Evolutionary conservation across 2,888 invertebrate genomes (phyloP).

Genomic region (Zootermopsis nevadensis): DNA sequence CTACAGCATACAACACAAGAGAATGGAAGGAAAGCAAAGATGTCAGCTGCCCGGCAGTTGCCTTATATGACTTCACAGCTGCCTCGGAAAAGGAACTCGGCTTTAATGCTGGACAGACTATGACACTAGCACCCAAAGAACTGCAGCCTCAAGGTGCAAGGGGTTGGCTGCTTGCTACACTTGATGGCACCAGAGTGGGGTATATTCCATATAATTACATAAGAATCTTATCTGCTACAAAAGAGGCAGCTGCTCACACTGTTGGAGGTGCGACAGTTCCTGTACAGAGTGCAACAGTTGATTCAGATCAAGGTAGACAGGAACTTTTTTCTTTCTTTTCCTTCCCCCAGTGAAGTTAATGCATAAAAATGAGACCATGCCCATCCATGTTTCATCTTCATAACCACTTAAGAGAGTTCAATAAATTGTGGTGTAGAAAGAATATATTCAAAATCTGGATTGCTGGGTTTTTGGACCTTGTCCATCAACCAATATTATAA

Average conservation of each 20-base stretch:
- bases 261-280: not conserved
- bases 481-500: too few species aligned
- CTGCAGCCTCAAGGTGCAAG: conserved; percentile 79
- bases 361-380: not conserved
- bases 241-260: not conserved
- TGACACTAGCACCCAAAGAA: conserved; percentile 85
- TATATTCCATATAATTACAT: conserved; percentile 75
- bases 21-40: conserved; percentile 71
- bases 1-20: conserved; percentile 72
- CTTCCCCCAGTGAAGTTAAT: not conserved
- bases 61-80: conserved; percentile 80
- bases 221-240: conserved; percentile 26
- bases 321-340: not conserved
- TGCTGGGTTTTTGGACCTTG: too few species aligned
- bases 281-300: not conserved
- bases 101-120: conserved; percentile 78
- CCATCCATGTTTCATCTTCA: too few species aligned
- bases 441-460: too few species aligned
- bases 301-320: not conserved
- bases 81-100: conserved; percentile 80
- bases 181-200: conserved; percentile 70
- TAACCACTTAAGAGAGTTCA: too few species aligned
- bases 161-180: conserved; percentile 75
- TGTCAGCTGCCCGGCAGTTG: conserved; percentile 73
- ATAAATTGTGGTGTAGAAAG: too few species aligned